Conservation (phyloP, 64 coral and sea anemone genomes). For the Stylophora pistillata region DNA sequence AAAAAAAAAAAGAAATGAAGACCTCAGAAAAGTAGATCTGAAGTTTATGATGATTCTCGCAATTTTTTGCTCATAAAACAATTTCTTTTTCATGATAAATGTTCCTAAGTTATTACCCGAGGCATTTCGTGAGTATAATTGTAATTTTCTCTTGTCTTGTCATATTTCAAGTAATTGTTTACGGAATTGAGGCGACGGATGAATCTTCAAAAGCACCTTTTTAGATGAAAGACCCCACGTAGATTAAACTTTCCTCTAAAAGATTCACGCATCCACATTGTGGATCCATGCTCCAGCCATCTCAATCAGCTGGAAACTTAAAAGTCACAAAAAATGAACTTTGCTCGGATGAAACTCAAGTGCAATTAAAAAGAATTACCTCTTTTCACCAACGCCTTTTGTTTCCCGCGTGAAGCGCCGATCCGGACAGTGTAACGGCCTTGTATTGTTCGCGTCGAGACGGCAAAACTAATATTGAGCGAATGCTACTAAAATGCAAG, state of each 20-base stretch:
- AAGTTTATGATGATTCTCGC: neutral
- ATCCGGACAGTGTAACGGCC: neutral
- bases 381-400: neutral
- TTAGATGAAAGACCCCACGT: too few relatives aligned
- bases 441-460: neutral
- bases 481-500: neutral
- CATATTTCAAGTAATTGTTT: neutral
- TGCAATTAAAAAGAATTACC: neutral
- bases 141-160: neutral
- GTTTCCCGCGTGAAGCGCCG: neutral
- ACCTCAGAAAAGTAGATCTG: too few relatives aligned
- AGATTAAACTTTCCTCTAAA: too few relatives aligned
- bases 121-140: neutral
- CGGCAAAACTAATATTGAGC: neutral
- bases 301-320: neutral
- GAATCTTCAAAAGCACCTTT: too few relatives aligned
- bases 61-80: neutral
- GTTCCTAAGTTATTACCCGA: neutral
- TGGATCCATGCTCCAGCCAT: neutral
- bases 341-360: neutral
- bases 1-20: too few relatives aligned
- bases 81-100: neutral
- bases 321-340: neutral
- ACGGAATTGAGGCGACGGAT: neutral
- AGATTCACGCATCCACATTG: neutral